phyloP scores from a whole-genome alignment of 2,113 vertebrate species.

The Hippopotamus amphibius region DNA sequence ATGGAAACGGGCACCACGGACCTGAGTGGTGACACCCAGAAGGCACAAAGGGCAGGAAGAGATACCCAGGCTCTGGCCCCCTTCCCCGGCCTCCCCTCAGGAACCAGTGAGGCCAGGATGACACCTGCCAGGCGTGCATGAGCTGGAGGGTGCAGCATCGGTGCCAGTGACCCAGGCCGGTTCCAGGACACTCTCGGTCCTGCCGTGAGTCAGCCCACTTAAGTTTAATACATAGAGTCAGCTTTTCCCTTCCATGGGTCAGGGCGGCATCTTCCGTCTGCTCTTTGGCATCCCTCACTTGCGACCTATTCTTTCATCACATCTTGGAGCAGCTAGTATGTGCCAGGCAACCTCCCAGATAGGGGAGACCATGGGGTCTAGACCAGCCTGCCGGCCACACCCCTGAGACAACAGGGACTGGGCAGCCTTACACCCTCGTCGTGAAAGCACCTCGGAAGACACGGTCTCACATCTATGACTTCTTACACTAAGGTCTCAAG shows the following conservation, averaged over 20 bases:
- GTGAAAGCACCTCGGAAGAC: rapidly evolving
- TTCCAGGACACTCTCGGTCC: background rate
- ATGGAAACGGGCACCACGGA: background rate
- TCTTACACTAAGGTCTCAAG: too few relatives aligned
- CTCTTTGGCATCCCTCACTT: rapidly evolving
- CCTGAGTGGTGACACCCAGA: background rate
- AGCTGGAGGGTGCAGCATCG: background rate
- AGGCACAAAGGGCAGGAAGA: background rate
- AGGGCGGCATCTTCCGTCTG: rapidly evolving
- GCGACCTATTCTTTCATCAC: rapidly evolving
- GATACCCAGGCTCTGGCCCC: too few relatives aligned
- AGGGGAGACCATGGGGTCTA: rapidly evolving
- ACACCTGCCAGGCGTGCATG: rapidly evolving
- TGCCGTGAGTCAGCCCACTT: rapidly evolving
- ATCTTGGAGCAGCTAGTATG: rapidly evolving
- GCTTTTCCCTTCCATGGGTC: rapidly evolving
- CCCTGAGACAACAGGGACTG: background rate
- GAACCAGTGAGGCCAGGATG: background rate
- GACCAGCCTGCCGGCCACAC: rapidly evolving
- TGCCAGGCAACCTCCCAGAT: rapidly evolving
- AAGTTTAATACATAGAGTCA: rapidly evolving
- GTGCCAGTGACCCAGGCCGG: rapidly evolving
- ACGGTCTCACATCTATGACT: rapidly evolving
- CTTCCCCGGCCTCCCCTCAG: rapidly evolving
- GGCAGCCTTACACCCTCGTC: background rate